phyloP scores from a whole-genome alignment of 2,797 vertebrate species.

The Rhinichthys osculus region DNA sequence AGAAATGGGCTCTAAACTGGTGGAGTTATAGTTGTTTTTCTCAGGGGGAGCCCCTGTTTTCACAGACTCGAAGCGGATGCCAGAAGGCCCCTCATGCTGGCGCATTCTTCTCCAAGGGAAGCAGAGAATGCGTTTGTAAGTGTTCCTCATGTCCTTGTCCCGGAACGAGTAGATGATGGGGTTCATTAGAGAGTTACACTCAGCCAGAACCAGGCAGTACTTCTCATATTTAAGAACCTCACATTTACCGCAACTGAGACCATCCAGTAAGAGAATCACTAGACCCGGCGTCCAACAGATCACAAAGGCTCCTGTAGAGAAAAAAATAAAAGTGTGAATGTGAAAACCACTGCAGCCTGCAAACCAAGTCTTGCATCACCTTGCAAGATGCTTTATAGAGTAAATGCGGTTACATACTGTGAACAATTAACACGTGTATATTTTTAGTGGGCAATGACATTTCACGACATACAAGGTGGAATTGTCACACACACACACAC shows the following conservation, averaged over 20 bases:
- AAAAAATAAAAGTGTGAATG: background rate
- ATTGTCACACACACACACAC: background rate
- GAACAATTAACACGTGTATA: background rate
- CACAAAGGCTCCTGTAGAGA: slow-evolving; percentile 87
- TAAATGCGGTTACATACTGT: no score
- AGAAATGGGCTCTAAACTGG: background rate
- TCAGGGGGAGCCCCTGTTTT: slow-evolving; percentile 72
- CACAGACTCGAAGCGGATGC: slow-evolving; percentile 57
- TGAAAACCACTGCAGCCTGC: background rate
- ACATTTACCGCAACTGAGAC: slow-evolving; percentile 80
- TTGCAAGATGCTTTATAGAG: no score
- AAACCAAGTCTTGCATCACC: background rate
- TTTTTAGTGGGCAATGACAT: background rate
- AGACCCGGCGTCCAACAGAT: slow-evolving; percentile 95
- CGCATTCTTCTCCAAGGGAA: slow-evolving; percentile 68
- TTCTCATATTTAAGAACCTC: slow-evolving; percentile 86
- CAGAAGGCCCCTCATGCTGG: slow-evolving; percentile 49
- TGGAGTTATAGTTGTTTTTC: slow-evolving; percentile 26
- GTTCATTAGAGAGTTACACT: slow-evolving; percentile 92
- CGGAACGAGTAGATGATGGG: slow-evolving; percentile 90
- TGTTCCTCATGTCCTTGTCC: slow-evolving; percentile 88
- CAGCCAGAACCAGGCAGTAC: slow-evolving; percentile 88
- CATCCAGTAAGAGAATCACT: slow-evolving; percentile 87
- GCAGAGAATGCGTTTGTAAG: slow-evolving; percentile 88
- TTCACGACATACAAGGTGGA: background rate